Conservation (phyloP, 2,113 vertebrate genomes). For the Helogale parvula region DNA sequence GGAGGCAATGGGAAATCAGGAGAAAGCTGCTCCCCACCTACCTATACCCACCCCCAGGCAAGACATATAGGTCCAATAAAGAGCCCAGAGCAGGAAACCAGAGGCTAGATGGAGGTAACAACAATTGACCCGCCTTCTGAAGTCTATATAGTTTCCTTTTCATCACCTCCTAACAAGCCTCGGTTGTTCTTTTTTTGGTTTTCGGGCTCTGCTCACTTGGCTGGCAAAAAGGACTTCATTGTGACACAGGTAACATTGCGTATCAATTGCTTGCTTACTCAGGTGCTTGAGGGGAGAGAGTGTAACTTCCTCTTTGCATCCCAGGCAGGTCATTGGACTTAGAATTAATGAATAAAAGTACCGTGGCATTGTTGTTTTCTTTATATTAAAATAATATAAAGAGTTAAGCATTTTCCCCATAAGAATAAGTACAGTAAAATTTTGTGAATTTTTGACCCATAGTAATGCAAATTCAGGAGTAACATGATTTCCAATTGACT, state of each 20-base stretch:
- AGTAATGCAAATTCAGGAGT: neutral
- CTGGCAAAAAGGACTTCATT: neutral
- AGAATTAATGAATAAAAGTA: neutral
- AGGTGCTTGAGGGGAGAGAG: neutral
- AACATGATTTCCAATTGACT: neutral
- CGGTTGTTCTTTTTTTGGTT: neutral
- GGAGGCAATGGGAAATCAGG: neutral
- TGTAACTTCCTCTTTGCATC: neutral
- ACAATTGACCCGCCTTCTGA: neutral
- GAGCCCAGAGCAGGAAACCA: neutral
- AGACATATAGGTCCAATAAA: neutral
- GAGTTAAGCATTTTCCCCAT: neutral
- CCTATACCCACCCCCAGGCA: neutral
- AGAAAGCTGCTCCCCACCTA: neutral
- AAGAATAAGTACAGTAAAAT: neutral
- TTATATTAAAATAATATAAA: neutral
- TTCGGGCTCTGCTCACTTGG: neutral
- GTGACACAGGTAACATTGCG: neutral
- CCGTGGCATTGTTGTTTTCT: neutral
- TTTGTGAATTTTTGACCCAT: neutral
- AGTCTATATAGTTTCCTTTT: neutral
- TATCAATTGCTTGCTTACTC: neutral
- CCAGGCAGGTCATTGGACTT: neutral
- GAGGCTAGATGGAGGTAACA: neutral
- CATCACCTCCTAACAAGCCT: neutral